phyloP scores from a whole-genome alignment of 2,888 invertebrate species.

The Criorhina ranunculi region DNA sequence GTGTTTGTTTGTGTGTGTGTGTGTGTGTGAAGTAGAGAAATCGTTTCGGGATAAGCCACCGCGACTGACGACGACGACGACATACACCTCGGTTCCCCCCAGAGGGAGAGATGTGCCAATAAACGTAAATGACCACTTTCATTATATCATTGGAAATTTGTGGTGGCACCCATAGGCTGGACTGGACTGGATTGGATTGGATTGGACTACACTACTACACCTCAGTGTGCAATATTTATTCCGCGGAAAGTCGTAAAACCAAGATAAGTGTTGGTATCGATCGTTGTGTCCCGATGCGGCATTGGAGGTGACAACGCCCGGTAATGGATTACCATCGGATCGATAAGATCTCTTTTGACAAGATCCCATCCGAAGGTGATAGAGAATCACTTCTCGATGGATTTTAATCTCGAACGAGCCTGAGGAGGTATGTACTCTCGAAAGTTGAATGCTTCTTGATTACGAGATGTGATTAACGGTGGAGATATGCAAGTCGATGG shows the following conservation, averaged over 20 bases:
- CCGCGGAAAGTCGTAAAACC: constrained; percentile 61
- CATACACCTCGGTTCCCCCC: constrained; percentile 14
- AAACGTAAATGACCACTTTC: constrained; percentile 76
- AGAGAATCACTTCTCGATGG: constrained; percentile 62
- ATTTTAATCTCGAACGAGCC: constrained; percentile 40
- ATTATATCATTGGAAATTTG: constrained; percentile 75
- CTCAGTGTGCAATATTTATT: constrained; percentile 61
- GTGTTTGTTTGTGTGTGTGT: constrained; percentile 20
- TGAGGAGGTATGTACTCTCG: not conserved
- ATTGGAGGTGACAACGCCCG: constrained; percentile 16
- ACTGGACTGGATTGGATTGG: not conserved
- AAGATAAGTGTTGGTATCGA: constrained; percentile 70
- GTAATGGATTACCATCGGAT: constrained; percentile 66
- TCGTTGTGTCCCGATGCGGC: constrained; percentile 21
- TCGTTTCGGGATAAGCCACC: constrained; percentile 63
- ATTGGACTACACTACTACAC: constrained; percentile 5
- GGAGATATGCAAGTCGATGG: not conserved
- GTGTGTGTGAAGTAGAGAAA: constrained; percentile 52
- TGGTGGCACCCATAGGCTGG: constrained; percentile 64
- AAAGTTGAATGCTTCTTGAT: constrained; percentile 36
- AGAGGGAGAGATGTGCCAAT: constrained; percentile 67
- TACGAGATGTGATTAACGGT: constrained; percentile 20
- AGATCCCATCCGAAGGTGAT: constrained; percentile 69
- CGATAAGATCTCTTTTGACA: constrained; percentile 71
- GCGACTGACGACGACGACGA: not conserved